These are phyloP conservation scores for Drosophila birchii DNA, from an alignment of 2,888 invertebrate genomes.

Conservation along the genomic window DNA sequence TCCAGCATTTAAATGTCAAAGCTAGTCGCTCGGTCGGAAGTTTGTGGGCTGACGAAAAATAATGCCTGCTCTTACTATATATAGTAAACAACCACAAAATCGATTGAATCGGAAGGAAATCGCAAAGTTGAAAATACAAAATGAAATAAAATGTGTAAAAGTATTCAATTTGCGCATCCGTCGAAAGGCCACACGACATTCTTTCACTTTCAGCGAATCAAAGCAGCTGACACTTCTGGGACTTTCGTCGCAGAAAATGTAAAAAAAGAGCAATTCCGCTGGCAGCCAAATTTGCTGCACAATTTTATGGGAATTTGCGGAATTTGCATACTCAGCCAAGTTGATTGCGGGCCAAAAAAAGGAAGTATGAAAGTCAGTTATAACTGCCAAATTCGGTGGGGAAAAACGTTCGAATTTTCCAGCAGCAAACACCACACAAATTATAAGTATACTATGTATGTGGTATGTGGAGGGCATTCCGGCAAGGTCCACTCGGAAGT, in stretches of 20 bases:
- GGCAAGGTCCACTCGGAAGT: slow-evolving; percentile 51
- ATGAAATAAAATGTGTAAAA: not conserved
- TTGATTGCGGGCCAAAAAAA: slow-evolving; percentile 45
- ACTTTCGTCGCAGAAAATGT: not conserved
- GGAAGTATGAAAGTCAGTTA: slow-evolving; percentile 20
- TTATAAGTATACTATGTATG: slow-evolving; percentile 10
- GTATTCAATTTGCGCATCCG: slow-evolving; percentile 14
- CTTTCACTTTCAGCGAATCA: slow-evolving; percentile 23
- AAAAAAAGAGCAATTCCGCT: slow-evolving; percentile 28
- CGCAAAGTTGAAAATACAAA: not conserved
- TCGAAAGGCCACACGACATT: slow-evolving; percentile 7
- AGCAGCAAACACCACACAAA: slow-evolving; percentile 9
- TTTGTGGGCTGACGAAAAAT: slow-evolving; percentile 4
- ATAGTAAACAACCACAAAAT: slow-evolving; percentile 20
- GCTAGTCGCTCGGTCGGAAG: slow-evolving; percentile 13
- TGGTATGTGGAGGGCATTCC: slow-evolving; percentile 1
- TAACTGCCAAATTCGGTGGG: slow-evolving; percentile 12
- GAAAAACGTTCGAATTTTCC: slow-evolving; percentile 13
- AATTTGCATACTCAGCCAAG: slow-evolving; percentile 58
- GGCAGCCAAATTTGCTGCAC: slow-evolving; percentile 19
- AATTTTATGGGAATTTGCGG: slow-evolving; percentile 22
- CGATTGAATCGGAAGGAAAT: slow-evolving; percentile 18
- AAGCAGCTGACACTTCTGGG: slow-evolving; percentile 30
- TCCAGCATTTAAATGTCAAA: slow-evolving; percentile 23
- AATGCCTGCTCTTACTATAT: not conserved